Evolutionary conservation across 2,113 vertebrate species (phyloP), one percentile per base, ranked within the genome.

Genomic region (Gila orcuttii): DNA sequence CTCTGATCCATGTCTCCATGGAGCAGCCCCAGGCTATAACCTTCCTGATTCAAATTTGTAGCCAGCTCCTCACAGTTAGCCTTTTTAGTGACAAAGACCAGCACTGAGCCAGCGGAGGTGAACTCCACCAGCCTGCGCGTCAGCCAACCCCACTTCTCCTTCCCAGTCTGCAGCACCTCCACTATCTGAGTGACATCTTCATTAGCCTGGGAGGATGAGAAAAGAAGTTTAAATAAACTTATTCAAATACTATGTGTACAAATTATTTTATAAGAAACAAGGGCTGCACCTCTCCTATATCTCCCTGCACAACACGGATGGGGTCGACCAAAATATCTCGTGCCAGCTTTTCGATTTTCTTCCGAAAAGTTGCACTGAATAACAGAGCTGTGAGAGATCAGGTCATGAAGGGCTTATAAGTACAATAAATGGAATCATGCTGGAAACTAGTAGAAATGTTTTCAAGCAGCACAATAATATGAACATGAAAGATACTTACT

Each of bases 1-100:
- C 98, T 99, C 94, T 99, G 98, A 93, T 99, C 98, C 98, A 99
- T 99, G 91, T 99, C 98, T 71, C 98, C 98, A 0, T 99, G 98
- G 21, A 99, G 96, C 71, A 99, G 94, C 31, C 98, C 98, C 80
- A 99, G 93, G 81, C 93, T 96, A 80, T 99, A 97, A 87, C 96
- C 98, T 87, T 99, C 98, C 90, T 98, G 96, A 8, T 91, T 96
- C 74, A 99, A 94, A 91, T 99, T 99, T 55, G 93, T 96, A 64
- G 98, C 97, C 91, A 99, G 91, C 17, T 99, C 98, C 74, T 99
- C 98, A 11, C 94, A 96, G 74, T 99, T 99, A 39, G 97, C 95
- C 87, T 99, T 99, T 93, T 99, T 99, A 86, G 98, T 99, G 91
- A 99, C 98, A 5, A 99, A 99, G 21, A 99, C 94, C 9, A 99